Evolutionary conservation across 2,113 vertebrate genomes (phyloP), one percentile per base, ranked within the genome.

Genomic region (Engystomops pustulosus): DNA sequence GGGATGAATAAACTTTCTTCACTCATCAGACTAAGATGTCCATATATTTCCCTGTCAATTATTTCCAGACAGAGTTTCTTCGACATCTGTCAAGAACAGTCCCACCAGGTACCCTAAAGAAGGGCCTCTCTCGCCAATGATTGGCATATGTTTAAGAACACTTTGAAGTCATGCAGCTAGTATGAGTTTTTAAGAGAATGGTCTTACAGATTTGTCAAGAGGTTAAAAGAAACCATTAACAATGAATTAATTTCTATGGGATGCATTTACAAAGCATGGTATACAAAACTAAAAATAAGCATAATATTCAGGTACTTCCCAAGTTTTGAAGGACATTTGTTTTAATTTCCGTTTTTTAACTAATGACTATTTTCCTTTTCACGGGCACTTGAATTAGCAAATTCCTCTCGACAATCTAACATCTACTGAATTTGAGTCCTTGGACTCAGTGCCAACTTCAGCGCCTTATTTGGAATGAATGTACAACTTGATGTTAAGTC

Each of bases 151-250:
- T 23, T 30, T 74, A n/a, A 53, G 17, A 53, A 45, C 71, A 74
- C 44, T 74, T 74, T 74, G 30, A 27, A 53, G 27, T 76, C 23
- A 76, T 53, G 27, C 32, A 47, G 45, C 71, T 51, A 51, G n/a
- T 45, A 32, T 30, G 2, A 12, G 9, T 32, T 15, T 20, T 75
- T 0, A 45, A 74, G 30, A 51, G 25, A 32, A 20, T 10, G 27
- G 6, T 12, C 41, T 45, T 72, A 72, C 6, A 72, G 70, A 49
- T 51, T 47, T 51, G 27, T 51, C 71, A 75, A 32, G 71, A 72
- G 41, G 23, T 44, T 23, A 47, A 27, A 72, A 3, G 14, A 7
- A 45, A 45, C 6, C 44, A 45, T 6, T 17, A 72, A 45, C 68
- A 25, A 41, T 41, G 38, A 41, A 41, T 41, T 41, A 41, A 4